Percentiles rank a stretch among this genome's conserved stretches.
phyloP scores from a whole-genome alignment of 2,797 vertebrate species.

The Florisuga fusca region DNA sequence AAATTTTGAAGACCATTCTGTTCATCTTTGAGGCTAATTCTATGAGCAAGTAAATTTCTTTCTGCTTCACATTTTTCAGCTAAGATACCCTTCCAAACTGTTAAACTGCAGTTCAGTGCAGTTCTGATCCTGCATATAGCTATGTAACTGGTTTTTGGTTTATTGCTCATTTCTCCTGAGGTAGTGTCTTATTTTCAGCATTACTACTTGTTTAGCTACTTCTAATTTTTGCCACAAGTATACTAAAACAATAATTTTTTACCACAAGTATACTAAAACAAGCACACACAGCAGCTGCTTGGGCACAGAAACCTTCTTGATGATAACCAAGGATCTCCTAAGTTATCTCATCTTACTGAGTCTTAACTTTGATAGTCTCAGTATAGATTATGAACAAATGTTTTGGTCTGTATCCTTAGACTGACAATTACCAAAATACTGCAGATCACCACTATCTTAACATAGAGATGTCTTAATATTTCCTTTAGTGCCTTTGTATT shows the following conservation, averaged over 20 bases:
- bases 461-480: not conserved
- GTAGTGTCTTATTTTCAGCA: not conserved
- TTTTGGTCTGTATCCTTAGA: not conserved
- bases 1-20: accelerated
- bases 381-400: not conserved
- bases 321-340: not conserved
- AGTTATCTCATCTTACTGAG: not conserved
- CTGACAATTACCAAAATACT: not conserved
- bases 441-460: not conserved
- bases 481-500: not conserved
- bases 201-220: not conserved
- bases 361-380: not conserved
- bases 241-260: not conserved
- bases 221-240: not conserved
- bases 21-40: not conserved
- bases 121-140: not conserved
- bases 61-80: not conserved
- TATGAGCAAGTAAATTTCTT: not conserved
- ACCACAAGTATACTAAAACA: not conserved
- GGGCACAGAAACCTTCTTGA: not conserved
- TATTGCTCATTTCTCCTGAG: not conserved
- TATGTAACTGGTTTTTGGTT: accelerated
- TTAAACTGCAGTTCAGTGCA: not conserved
- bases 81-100: not conserved
- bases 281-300: not conserved